Base-by-base conservation (phyloP, 2,113 vertebrate genomes). In the Caranx melampygus region DNA sequence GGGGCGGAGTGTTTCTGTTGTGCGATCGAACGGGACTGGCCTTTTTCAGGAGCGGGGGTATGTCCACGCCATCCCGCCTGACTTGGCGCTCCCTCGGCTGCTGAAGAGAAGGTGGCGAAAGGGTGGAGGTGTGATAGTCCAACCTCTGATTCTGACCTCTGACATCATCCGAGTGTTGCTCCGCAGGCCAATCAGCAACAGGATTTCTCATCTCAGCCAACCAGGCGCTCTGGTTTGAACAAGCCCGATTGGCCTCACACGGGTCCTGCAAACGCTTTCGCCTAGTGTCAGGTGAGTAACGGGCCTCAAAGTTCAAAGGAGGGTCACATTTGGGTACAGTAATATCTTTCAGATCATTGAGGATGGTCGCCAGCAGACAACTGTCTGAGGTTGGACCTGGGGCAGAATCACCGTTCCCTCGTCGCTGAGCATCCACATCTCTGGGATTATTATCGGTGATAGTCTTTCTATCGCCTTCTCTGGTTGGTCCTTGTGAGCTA, bases 341-440 rank as follows among this genome's bases (percentile, higher is more conserved):
- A 1, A 82, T 63, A n/a, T n/a, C 85, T 37, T 67, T 62, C 33
- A 93, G 73, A 42, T 91, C 87, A 3, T 49, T 42, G 6, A 91
- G 85, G 75, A 93, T 78, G 45, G 83, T 10, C 0, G 76, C 84
- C 3, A 92, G 76, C 13, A 90, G 86, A 33, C 11, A 3, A 49
- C 49, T 42, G 68, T 92, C 90, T 0, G 87, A 69, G 1, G 33
- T 26, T 1, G 40, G 2, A 2, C 8, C 40, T 2, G 40, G 1
- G 7, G 40, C 40, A 42, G 40, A 8, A 11, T 45, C 21, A 20
- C 11, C 58, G 62, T 35, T 65, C 21, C 14, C 47, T 1, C 40
- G 21, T 47, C 14, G n/a, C 45, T 2, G 47, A 42, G 45, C 11
- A 3, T 55, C 64, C 9, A 20, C 12, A 16, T 31, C n/a, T 42